A percentile compares a stretch with the other conserved stretches of the same genome.
These are phyloP conservation scores for Macaca mulatta DNA, from an alignment of 2,113 vertebrate species.

Conservation along the genomic window DNA sequence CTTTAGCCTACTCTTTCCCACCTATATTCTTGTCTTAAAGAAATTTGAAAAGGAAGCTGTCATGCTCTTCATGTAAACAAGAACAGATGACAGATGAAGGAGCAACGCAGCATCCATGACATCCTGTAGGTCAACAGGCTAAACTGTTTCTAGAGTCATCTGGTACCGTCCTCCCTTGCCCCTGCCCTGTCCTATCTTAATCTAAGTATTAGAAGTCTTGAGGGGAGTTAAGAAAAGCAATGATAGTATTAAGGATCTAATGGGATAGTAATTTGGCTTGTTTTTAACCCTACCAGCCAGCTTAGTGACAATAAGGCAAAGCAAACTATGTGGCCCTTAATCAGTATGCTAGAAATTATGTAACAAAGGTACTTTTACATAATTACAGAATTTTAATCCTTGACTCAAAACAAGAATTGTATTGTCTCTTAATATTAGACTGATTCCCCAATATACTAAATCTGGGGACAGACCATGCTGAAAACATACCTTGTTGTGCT, in stretches of 20 bases:
- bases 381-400: conserved; percentile 50
- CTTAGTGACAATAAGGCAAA: conserved; percentile 18
- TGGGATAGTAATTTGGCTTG: neutral
- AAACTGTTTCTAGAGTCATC: neutral
- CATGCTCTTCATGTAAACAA: neutral
- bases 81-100: neutral
- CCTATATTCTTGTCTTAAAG: neutral
- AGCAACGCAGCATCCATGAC: neutral
- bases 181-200: neutral
- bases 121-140: neutral
- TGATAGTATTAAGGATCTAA: neutral
- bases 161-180: neutral
- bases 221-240: neutral
- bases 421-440: conserved; percentile 13
- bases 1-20: neutral
- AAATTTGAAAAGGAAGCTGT: neutral
- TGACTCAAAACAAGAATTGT: conserved; percentile 48
- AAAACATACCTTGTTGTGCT: conserved; percentile 95
- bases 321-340: neutral
- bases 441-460: neutral
- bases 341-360: neutral
- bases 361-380: neutral
- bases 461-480: neutral
- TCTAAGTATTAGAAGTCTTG: neutral
- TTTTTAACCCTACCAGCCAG: conserved; percentile 3